Percentiles rank a stretch among this genome's conserved stretches.
phyloP scores from a whole-genome alignment of 2,888 invertebrate genomes.

The Eledone cirrhosa region DNA sequence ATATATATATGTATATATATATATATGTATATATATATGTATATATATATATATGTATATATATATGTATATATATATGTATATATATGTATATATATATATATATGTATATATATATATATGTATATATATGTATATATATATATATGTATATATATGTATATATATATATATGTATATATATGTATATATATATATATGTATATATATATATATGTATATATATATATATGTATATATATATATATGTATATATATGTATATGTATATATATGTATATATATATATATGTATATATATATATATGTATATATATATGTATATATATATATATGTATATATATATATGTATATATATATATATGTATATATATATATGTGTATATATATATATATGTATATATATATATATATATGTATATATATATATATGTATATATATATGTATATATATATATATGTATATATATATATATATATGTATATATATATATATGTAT shows the following conservation, averaged over 20 bases:
- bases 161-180: background rate
- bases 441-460: slow-evolving; percentile 7
- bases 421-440: slow-evolving; percentile 7
- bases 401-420: slow-evolving; percentile 10
- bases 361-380: slow-evolving; percentile 7
- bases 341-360: slow-evolving; percentile 11
- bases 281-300: slow-evolving; percentile 19
- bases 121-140: background rate
- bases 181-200: background rate
- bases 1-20: background rate
- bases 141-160: background rate
- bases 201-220: background rate
- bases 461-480: slow-evolving; percentile 11
- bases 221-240: slow-evolving; percentile 8
- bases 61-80: background rate
- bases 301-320: background rate
- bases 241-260: too few species aligned
- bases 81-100: background rate
- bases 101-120: background rate
- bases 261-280: slow-evolving; percentile 3
- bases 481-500: slow-evolving; percentile 3
- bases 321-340: slow-evolving; percentile 17
- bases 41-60: background rate
- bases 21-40: slow-evolving; percentile 10
- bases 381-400: slow-evolving; percentile 4